These are phyloP conservation scores for Adelosebastes latens DNA, from an alignment of 2,797 vertebrate species.

Conservation along the genomic window DNA sequence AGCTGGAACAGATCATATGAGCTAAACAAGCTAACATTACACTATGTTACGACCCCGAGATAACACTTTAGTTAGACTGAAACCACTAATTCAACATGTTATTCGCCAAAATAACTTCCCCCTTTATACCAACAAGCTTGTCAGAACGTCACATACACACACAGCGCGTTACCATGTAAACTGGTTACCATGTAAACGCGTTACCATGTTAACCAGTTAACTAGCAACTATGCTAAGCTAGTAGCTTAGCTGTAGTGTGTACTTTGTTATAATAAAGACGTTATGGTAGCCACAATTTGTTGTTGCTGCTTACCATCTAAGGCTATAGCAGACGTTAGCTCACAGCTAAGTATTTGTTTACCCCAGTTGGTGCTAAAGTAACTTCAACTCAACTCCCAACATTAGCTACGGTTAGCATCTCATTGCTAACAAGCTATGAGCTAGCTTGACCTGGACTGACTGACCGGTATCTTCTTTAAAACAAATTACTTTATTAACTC, in stretches of 20 bases:
- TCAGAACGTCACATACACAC: background rate
- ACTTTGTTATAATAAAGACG: background rate
- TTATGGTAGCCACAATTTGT: slow-evolving; percentile 8
- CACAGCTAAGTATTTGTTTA: slow-evolving; percentile 77
- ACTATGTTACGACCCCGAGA: background rate
- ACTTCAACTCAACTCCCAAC: slow-evolving; percentile 70
- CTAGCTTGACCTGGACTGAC: slow-evolving; percentile 63
- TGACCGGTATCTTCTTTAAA: slow-evolving; percentile 65
- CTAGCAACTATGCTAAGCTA: background rate
- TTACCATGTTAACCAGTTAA: slow-evolving; percentile 7
- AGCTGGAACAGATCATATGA: slow-evolving; percentile 16
- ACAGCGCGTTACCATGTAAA: slow-evolving; percentile 8
- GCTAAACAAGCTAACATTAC: slow-evolving; percentile 29
- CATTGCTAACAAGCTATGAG: slow-evolving; percentile 68
- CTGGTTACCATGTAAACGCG: background rate
- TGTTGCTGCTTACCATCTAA: slow-evolving; percentile 34
- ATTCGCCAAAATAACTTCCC: background rate
- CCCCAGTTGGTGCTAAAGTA: slow-evolving; percentile 69
- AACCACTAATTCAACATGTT: too few species aligned
- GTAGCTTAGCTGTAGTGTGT: background rate
- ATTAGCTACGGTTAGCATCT: slow-evolving; percentile 75
- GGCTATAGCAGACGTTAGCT: slow-evolving; percentile 63
- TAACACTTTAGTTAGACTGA: background rate
- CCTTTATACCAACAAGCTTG: background rate
- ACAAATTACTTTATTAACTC: slow-evolving; percentile 39